These are phyloP conservation scores for Helicolenus hilgendorfi DNA, from an alignment of 2,797 vertebrate species.

Conservation along the genomic window DNA sequence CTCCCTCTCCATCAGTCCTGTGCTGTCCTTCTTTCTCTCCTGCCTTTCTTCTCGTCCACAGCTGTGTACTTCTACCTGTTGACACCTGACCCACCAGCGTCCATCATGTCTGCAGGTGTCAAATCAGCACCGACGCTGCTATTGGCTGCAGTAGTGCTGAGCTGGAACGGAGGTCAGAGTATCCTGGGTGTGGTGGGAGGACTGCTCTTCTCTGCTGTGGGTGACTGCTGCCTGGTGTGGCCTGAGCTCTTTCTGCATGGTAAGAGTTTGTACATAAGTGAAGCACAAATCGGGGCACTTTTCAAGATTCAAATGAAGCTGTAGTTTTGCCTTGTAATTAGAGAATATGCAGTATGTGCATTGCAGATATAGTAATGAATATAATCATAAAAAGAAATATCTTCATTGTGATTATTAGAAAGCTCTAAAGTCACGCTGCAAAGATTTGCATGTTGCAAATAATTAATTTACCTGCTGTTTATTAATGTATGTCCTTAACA, in stretches of 20 bases:
- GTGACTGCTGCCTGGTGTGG: constrained; percentile 93
- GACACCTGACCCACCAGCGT: constrained; percentile 82
- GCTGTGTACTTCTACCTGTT: constrained; percentile 89
- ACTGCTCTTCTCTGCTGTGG: constrained; percentile 89
- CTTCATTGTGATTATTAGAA: background rate
- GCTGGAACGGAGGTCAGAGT: constrained; percentile 72
- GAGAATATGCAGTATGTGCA: background rate
- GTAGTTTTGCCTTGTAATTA: background rate
- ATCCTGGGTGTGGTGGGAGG: constrained; percentile 87
- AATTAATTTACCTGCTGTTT: background rate
- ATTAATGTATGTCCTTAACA: background rate
- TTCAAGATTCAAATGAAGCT: background rate
- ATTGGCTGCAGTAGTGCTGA: constrained; percentile 83
- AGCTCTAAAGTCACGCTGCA: background rate
- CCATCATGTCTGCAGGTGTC: constrained; percentile 82
- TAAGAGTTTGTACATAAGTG: constrained; percentile 38
- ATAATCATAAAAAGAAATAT: background rate
- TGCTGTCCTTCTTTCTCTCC: constrained; percentile 81
- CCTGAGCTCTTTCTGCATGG: constrained; percentile 87
- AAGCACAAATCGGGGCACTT: background rate
- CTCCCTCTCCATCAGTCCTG: constrained; percentile 79
- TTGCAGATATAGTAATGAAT: background rate
- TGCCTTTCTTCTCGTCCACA: constrained; percentile 83
- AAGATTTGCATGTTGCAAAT: background rate
- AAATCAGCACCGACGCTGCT: constrained; percentile 90